phyloP scores from a whole-genome alignment of 2,113 vertebrate species.

The Forbesichthys papilliferus region DNA sequence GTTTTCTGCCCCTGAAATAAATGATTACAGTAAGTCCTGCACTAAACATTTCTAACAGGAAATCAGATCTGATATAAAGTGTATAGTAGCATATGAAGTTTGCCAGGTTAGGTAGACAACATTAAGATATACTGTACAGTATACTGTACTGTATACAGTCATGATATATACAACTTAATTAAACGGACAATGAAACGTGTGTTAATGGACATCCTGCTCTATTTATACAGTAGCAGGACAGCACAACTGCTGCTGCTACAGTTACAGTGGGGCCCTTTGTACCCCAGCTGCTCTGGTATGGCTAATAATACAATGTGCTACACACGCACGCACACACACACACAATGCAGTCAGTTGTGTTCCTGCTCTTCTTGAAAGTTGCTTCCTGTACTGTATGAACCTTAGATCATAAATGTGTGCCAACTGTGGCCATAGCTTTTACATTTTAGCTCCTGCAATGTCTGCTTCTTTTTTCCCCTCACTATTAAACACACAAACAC shows the following conservation, averaged over 20 bases:
- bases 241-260: constrained; percentile 74
- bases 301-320: constrained; percentile 59
- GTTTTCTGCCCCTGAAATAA: too few species aligned
- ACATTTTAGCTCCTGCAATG: too few species aligned
- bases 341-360: constrained; percentile 9
- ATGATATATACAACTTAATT: constrained; percentile 63
- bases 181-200: constrained; percentile 65
- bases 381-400: constrained; percentile 35
- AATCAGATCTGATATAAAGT: too few species aligned
- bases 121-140: background rate
- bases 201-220: constrained; percentile 61
- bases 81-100: too few species aligned
- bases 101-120: too few species aligned
- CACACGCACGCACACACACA: constrained; percentile 22
- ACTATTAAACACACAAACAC: background rate
- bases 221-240: constrained; percentile 65
- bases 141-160: constrained; percentile 38
- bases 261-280: constrained; percentile 67
- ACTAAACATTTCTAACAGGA: too few species aligned
- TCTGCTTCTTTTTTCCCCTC: too few species aligned
- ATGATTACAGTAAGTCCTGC: too few species aligned
- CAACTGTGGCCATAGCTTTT: too few species aligned
- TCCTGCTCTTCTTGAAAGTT: constrained; percentile 37
- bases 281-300: constrained; percentile 62
- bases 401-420: too few species aligned